Base-by-base conservation (phyloP, 2,113 vertebrate genomes). In the Reinhardtius hippoglossoides region DNA sequence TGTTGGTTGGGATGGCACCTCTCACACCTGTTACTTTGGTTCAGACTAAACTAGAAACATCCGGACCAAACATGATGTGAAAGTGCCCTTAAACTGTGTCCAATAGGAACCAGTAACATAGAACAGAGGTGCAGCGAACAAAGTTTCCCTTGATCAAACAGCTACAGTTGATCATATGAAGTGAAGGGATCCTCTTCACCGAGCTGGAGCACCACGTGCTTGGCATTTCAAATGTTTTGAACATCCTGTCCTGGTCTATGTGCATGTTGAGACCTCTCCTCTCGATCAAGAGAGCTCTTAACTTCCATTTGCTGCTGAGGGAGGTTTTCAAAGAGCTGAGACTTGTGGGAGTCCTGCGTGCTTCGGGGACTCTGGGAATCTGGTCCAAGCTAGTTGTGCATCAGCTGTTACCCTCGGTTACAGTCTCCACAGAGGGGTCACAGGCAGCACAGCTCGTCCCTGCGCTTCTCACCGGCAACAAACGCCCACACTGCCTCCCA, bases 401-500 rank as follows among this genome's bases (percentile, higher is more conserved):
- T 71, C 61, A 67, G 77, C 63, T 67, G 76, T 67, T 74, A 37
- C 35, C 35, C 48, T 1, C 1, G 68, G 65, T 73, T 46, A 66
- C 67, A 40, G 21, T 27, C 79, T 80, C 59, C 72, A 15, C 52
- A 15, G 24, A 52, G 24, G 65, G 60, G 58, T 67, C 68, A 63
- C 40, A 4, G 64, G 24, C 59, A 16, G 18, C 56, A 48, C n/a
- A 8, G 50, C 61, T 70, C 73, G 40, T 65, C 44, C 40, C 40
- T 13, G 40, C 2, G 40, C 40, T 42, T 42, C 12, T 42, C 31
- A 8, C 21, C 1, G 48, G 64, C 37, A 72, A 6, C 16, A 15
- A 60, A 67, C 56, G 0, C 74, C 87, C 84, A 80, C 78, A 10
- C 70, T 64, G 63, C 67, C 67, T 78, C 77, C 50, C 65, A 52